Evolutionary conservation across 2,888 invertebrate genomes (phyloP), one percentile per base, ranked within the genome.

Genomic region (Augochlorella aurata): DNA sequence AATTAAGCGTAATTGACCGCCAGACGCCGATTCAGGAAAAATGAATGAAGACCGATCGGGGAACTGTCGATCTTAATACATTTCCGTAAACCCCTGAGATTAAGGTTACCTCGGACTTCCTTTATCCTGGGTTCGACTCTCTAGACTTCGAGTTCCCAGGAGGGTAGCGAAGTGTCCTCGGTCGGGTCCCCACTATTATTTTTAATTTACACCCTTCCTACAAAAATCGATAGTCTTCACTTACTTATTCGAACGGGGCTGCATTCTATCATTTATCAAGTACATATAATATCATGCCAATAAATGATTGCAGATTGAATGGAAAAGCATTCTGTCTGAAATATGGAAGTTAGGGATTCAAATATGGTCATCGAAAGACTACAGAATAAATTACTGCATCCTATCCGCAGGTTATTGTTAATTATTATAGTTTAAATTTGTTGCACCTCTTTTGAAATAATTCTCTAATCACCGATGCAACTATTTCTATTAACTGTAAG

Each of bases 1-100:
- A 18, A 79, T 77, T 77, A 77, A 47, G 18, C 69, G 45, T 65
- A 79, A 79, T 77, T 69, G 77, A n/a, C 69, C 63, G 47, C 47
- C 50, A 78, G 79, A 79, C 79, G 45, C n/a, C 29, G 50, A 21
- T 66, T 67, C 12, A 49, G 44, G 70, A 58, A 66, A 79, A 58
- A 44, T 24, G 61, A 52, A 70, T 24, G 49, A 52, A 67, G 69
- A 68, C 45, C 69, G 65, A 58, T 71, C 71, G 29, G 50, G 52
- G 52, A 66, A 18, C 67, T 63, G 68, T 63, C 45, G 24, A 45
- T 65, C 65, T 45, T 21, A 52, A 52, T 72, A 38, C 14, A 21
- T 8, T 24, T 18, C 14, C 67, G 67, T 45, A 66, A 47, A 45
- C 45, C 66, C 14, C 12, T 8, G 49, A 61, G 61, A 58, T 69